Base-by-base conservation (phyloP, 2,797 vertebrate genomes). In the Karalla daura region DNA sequence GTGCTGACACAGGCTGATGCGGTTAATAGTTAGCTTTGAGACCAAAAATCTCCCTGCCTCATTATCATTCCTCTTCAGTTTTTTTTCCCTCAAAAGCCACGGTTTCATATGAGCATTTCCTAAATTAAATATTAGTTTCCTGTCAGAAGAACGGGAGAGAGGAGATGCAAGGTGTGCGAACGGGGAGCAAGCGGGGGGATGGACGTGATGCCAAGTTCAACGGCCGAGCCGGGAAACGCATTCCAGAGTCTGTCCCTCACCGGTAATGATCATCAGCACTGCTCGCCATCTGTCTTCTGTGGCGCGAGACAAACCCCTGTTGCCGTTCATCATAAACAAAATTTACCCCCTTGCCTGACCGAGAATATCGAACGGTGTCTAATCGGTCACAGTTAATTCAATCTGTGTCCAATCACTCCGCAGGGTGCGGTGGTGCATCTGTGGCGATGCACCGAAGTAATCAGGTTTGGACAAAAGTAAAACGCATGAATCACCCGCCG, bases 11-110 rank as follows among this genome's bases (percentile, higher is more conserved):
- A 58, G 49, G 35, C 63, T 27, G 51, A 82, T 78, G 30, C 44
- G 51, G 64, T 46, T 87, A 77, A 83, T 78, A 66, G 83, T 80
- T 64, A 70, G 82, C 83, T 81, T 52, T 60, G 82, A 86, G 76
- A 83, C 81, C 62, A 40, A 39, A 67, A 54, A 41, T 49, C 53
- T 83, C 84, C 77, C 78, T 25, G 35, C 72, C 62, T 89, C 80
- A 83, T 88, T 81, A 88, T 70, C 25, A 76, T 76, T 80, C 64
- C 39, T 63, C 44, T 81, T 47, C 41, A 64, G 18, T 72, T 77
- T 79, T 76, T 72, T 77, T 79, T 76, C 43, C 70, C 46, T 69
- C 74, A 56, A 75, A 81, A 83, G 68, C 66, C 32, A 27, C 5
- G 53, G 37, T 78, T 83, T 72, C 44, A 68, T 59, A 15, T 68